Conservation (phyloP, 2,888 invertebrate genomes). For the Agrochola macilenta region DNA sequence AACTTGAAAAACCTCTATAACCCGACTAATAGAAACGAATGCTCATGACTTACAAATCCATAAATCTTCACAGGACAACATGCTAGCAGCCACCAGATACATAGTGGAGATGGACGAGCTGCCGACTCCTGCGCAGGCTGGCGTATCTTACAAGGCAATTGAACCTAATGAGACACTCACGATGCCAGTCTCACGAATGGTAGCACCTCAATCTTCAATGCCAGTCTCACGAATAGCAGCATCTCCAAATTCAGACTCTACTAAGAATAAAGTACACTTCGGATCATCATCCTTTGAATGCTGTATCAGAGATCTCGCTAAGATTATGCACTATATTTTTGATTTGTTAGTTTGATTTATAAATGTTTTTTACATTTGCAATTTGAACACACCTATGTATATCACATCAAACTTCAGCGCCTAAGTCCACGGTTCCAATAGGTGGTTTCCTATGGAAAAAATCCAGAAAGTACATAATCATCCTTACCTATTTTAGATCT, state of each 20-base stretch:
- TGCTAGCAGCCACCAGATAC: constrained; percentile 80
- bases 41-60: neutral
- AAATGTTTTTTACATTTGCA: neutral
- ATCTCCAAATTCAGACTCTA: constrained; percentile 22
- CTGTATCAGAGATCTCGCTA: constrained; percentile 77
- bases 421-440: neutral
- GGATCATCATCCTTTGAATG: constrained; percentile 77
- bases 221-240: neutral
- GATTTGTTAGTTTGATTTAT: constrained; percentile 77
- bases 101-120: constrained; percentile 72
- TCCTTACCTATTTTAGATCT: too few relatives aligned
- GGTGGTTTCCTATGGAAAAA: neutral
- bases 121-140: constrained; percentile 77
- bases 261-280: constrained; percentile 74
- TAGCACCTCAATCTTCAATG: accelerated
- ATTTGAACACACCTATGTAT: neutral
- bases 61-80: constrained; percentile 79
- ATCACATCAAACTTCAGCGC: neutral
- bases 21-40: neutral
- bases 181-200: neutral
- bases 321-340: constrained; percentile 87
- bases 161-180: constrained; percentile 48
- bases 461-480: neutral
- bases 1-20: neutral
- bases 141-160: constrained; percentile 75